phyloP scores from a whole-genome alignment of 2,888 invertebrate genomes.

The Erebia aethiops region DNA sequence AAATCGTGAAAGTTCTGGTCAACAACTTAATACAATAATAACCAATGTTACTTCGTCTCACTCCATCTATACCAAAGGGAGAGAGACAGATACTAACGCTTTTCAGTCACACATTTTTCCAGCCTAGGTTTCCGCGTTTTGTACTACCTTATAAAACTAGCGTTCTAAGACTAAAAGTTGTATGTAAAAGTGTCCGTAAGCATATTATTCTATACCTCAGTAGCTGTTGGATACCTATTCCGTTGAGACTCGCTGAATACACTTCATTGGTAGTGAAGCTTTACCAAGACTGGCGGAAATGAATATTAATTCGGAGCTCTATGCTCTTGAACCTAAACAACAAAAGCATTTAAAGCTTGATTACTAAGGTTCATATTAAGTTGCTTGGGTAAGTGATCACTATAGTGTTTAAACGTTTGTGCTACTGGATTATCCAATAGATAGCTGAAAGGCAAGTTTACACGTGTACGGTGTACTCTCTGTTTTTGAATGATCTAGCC shows the following conservation, averaged over 20 bases:
- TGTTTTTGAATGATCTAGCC: constrained; percentile 5
- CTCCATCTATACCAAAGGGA: too few species aligned
- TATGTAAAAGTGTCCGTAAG: neutral
- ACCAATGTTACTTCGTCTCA: too few species aligned
- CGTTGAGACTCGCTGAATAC: constrained; percentile 21
- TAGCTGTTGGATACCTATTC: constrained; percentile 13
- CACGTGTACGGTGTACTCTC: constrained; percentile 19
- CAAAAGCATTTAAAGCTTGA: neutral
- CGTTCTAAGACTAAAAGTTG: too few species aligned
- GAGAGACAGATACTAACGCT: too few species aligned
- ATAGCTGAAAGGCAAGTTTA: constrained; percentile 47
- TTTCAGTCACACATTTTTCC: too few species aligned
- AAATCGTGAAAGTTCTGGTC: too few species aligned
- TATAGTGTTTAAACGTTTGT: constrained; percentile 51
- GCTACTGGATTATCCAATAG: constrained; percentile 56
- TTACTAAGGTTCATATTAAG: neutral
- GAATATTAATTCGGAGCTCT: constrained; percentile 31
- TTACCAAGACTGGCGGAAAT: constrained; percentile 31
- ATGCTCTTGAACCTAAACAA: neutral
- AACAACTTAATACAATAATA: too few species aligned
- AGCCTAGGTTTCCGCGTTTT: too few species aligned
- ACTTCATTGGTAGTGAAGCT: constrained; percentile 32
- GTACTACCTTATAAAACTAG: too few species aligned
- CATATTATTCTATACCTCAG: neutral
- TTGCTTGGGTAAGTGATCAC: constrained; percentile 26